Conservation (phyloP, 2,113 vertebrate species). For the Chloebia gouldiae region DNA sequence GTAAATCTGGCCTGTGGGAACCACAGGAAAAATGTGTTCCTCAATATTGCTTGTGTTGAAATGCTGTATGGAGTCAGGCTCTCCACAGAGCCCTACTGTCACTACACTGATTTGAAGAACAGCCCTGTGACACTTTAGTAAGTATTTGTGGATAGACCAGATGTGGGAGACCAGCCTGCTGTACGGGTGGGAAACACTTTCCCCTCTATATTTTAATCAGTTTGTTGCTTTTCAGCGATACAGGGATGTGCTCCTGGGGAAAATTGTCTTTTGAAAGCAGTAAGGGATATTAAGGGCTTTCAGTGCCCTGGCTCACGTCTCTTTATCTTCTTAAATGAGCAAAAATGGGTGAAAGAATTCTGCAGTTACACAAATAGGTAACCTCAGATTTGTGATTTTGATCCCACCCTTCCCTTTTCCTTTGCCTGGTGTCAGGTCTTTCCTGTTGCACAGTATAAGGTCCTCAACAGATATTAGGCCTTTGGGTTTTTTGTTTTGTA, state of each 20-base stretch:
- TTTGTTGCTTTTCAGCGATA: neutral
- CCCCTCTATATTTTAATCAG: neutral
- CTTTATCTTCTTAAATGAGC: neutral
- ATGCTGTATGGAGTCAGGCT: neutral
- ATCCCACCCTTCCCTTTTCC: neutral
- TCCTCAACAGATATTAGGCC: neutral
- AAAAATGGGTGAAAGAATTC: neutral
- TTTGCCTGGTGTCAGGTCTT: neutral
- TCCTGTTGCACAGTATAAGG: neutral
- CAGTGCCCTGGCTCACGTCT: neutral
- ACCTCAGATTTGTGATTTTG: neutral
- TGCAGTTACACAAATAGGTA: neutral
- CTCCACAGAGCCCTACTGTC: neutral
- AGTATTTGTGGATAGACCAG: neutral
- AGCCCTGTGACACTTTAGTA: neutral
- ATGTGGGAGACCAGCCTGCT: neutral
- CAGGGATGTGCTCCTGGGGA: neutral
- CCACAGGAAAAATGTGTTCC: neutral
- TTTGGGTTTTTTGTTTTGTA: neutral
- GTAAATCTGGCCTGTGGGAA: neutral
- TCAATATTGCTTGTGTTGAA: neutral
- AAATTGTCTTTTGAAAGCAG: neutral
- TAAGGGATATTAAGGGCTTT: neutral
- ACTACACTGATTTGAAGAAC: neutral
- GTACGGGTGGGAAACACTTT: neutral